These are phyloP conservation scores for Ormyrus nitidulus DNA, from an alignment of 2,888 invertebrate species.

Conservation along the genomic window DNA sequence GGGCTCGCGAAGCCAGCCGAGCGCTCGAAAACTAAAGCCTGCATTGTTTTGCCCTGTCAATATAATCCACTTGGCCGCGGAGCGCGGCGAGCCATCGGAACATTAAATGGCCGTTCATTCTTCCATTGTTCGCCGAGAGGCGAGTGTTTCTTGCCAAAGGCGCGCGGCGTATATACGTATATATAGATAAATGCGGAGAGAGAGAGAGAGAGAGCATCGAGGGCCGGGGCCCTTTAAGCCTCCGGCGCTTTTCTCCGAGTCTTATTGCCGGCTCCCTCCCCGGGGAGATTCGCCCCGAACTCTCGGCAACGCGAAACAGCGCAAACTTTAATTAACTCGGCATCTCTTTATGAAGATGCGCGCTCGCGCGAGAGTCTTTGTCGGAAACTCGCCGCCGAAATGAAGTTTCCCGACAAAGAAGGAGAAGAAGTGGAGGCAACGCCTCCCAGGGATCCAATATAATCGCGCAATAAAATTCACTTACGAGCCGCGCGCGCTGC, in stretches of 20 bases:
- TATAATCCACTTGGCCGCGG: conserved; percentile 32
- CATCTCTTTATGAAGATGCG: conserved; percentile 27
- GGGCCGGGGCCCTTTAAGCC: background rate
- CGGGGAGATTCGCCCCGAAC: conserved; percentile 14
- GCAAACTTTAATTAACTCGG: conserved; percentile 47
- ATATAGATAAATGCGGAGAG: too few species aligned
- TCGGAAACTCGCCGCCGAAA: background rate
- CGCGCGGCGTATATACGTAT: background rate
- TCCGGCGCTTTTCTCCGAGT: too few species aligned
- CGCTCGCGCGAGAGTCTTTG: conserved; percentile 26
- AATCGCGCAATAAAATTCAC: conserved; percentile 54
- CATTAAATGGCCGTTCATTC: conserved; percentile 10
- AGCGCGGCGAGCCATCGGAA: background rate
- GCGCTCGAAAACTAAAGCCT: background rate
- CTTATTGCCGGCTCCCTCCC: conserved; percentile 2
- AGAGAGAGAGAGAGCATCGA: too few species aligned
- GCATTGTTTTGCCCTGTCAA: conserved; percentile 36
- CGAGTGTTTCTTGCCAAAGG: background rate
- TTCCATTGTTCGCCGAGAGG: too few species aligned
- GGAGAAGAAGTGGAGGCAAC: background rate
- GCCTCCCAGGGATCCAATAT: conserved; percentile 52
- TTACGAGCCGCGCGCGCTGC: conserved; percentile 7
- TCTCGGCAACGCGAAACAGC: background rate
- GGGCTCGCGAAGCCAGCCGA: conserved; percentile 1
- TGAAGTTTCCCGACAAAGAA: conserved; percentile 7